Base-by-base conservation (phyloP, 2,113 vertebrate genomes). In the Pholis gunnellus region DNA sequence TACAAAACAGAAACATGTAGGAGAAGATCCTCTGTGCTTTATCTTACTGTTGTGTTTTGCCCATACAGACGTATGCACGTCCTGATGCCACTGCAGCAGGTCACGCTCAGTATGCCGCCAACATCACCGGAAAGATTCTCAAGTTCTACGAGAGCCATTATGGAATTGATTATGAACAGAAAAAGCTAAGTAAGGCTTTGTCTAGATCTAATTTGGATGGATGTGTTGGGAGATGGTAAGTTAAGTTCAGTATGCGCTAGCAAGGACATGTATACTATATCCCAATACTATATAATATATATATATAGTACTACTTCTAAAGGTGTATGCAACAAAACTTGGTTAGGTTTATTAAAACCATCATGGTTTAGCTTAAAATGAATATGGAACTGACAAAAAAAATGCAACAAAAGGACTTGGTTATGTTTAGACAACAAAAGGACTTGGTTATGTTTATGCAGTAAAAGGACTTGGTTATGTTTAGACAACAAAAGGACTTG, bases 1-100 rank as follows among this genome's bases (percentile, higher is more conserved):
- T 8, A 17, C 11, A 22, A 72, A 25, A 48, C 46, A 70, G 44
- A 2, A 67, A 50, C 8, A 56, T 15, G 11, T 65, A 44, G 31
- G 3, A 44, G 17, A 2, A 17, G 11, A 31, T 38, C 13, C 6
- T 17, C 4, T 38, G 2, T 81, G 13, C 4, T 48, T n/a, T 20
- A 1, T 18, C 20, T 72, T 2, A 29, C 6, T 3, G 1, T 3
- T 79, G 11, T 75, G 15, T 54, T 48, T 46, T 42, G 6, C 40
- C 46, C 71, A 3, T 44, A 0, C 82, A 96, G 94, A 95, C 85
- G 0, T 92, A 70, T 31, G 94, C 94, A 5, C 93, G 95, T 2
- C 88, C 84, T 2, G 90, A 94, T 0, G 94, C 94, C 9, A 82
- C 76, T 2, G 0, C 0, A 0, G 92, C 89, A 11, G 85, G 84